Evolutionary conservation across 2,797 vertebrate species (phyloP).

Genomic region (Pseudochromis fuscus): DNA sequence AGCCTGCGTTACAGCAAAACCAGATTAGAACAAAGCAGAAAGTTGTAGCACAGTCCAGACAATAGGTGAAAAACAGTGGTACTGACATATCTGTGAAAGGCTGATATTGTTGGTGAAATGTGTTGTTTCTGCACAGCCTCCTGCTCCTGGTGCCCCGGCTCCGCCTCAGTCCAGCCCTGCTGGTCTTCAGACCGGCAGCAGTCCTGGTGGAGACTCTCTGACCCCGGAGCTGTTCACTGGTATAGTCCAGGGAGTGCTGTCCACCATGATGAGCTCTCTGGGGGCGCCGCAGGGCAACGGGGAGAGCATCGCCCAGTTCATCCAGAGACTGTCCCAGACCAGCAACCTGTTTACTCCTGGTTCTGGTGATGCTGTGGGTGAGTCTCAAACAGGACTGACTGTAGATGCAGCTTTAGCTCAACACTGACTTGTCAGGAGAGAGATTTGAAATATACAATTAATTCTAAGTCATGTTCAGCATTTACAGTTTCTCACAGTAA

Average conservation of each 20-base stretch:
- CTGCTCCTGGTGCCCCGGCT: slow-evolving; percentile 12
- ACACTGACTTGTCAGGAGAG: not conserved
- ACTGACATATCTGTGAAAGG: no score
- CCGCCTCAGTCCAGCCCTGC: slow-evolving; percentile 24
- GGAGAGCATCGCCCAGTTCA: slow-evolving; percentile 91
- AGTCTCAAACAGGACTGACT: slow-evolving; percentile 41
- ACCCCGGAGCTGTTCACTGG: slow-evolving; percentile 89
- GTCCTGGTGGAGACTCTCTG: slow-evolving; percentile 76
- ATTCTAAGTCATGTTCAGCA: not conserved
- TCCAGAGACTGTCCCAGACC: slow-evolving; percentile 90
- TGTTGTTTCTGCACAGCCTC: slow-evolving; percentile 44
- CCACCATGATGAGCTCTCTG: slow-evolving; percentile 89
- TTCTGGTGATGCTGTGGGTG: slow-evolving; percentile 87
- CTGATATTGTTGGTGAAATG: no score
- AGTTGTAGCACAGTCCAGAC: no score
- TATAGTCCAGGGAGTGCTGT: slow-evolving; percentile 90
- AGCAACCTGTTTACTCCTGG: slow-evolving; percentile 90
- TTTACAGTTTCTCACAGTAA: not conserved
- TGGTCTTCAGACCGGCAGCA: slow-evolving; percentile 46
- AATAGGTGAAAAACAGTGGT: no score
- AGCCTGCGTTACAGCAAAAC: no score
- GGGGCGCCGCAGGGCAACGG: slow-evolving; percentile 86
- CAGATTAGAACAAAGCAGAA: no score
- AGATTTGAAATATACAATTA: not conserved
- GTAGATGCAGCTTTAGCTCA: not conserved